Evolutionary conservation across 2,113 vertebrate species (phyloP).

Genomic region (Xerus inauris): DNA sequence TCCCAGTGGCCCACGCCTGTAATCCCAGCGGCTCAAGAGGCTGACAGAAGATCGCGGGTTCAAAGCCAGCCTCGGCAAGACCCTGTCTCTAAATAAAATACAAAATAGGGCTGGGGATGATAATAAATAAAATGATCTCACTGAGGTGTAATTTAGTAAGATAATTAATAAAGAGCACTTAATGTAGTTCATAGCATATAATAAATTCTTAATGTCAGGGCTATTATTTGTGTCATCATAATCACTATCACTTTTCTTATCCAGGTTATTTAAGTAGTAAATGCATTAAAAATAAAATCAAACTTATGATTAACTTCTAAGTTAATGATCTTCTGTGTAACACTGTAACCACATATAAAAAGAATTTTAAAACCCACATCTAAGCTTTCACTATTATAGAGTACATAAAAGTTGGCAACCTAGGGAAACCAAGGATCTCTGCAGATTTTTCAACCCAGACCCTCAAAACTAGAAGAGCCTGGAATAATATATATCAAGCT

Average conservation of each 20-base stretch:
- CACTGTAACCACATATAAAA: background rate
- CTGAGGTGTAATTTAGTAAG: background rate
- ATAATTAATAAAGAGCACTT: conserved; percentile 16
- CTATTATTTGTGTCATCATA: background rate
- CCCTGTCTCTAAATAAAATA: too few relatives aligned
- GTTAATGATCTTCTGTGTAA: background rate
- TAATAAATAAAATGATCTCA: background rate
- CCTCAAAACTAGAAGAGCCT: too few relatives aligned
- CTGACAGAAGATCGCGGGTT: too few relatives aligned
- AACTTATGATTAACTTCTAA: background rate
- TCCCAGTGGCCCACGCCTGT: too few relatives aligned
- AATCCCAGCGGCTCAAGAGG: too few relatives aligned
- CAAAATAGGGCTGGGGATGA: too few relatives aligned
- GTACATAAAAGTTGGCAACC: conserved; percentile 17
- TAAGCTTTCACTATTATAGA: background rate
- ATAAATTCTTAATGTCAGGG: background rate
- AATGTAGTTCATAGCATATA: background rate
- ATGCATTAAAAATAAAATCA: background rate
- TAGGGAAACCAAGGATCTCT: too few relatives aligned
- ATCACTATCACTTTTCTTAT: background rate
- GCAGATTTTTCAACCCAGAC: too few relatives aligned
- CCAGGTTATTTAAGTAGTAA: conserved; percentile 10
- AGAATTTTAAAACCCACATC: background rate
- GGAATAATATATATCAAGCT: too few relatives aligned
- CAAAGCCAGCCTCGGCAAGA: too few relatives aligned